Base-by-base conservation (phyloP, 1,140 invertebrate species). In the Drosophila varians region DNA sequence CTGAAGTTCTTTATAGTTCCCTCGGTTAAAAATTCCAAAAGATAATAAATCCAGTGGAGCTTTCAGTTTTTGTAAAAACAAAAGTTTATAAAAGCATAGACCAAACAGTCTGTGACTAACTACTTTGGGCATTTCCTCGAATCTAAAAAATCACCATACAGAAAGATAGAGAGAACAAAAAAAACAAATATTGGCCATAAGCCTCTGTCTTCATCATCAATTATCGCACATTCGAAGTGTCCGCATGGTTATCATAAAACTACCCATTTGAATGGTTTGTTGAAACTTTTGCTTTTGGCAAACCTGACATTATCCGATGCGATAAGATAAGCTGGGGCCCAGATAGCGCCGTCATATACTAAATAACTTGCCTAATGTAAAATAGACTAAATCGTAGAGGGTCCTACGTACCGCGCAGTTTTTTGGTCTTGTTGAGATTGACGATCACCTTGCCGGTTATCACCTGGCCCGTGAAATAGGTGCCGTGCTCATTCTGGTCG, bases 381-480 rank as follows among this genome's bases (percentile, higher is more conserved):
- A 11, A 16, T 34, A 11, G 8, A 4, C 34, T 36, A 36, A 3
- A 14, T 14, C n/a, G 14, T 8, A 9, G 23, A 52, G n/a, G 26
- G 19, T 16, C 34, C 19, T 21, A 70, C 77, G 26, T 90, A 92
- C 91, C 91, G 80, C 84, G 65, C 4, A 92, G 84, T 90, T 93
- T 93, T 74, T 92, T 93, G 4, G 92, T 70, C 36, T 92, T 92
- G 62, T 92, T 92, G 4, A 92, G 72, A 42, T 86, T 90, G 16
- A 93, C 60, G n/a, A 92, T 73, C 19, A 93, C 91, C 72, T 90
- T 91, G 25, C 93, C 93, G 55, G 90, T 91, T 7, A 93, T 89
- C 25, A 88, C 91, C 77, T 93, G 92, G 9, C 93, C 93, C 18
- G 92, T 92, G 86, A 92, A 93, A 74, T 93, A 93, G 3, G 92